These are phyloP conservation scores for Cenopis cana DNA, from an alignment of 2,888 invertebrate species.

Conservation along the genomic window DNA sequence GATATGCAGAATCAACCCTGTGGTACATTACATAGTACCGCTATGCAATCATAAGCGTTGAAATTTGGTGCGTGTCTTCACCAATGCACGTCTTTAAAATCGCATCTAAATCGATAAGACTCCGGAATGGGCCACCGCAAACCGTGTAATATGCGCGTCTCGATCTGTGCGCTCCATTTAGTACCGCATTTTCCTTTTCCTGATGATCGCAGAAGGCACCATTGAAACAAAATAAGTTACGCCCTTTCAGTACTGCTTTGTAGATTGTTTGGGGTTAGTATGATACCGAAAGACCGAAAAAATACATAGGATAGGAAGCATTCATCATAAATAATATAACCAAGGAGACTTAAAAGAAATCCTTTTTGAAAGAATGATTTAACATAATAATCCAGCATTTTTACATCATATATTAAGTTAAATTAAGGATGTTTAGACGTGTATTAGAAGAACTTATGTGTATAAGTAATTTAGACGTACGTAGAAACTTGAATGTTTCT, in stretches of 20 bases:
- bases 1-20: conserved; percentile 57
- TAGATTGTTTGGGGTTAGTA: background rate
- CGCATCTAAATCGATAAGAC: conserved; percentile 64
- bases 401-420: no score
- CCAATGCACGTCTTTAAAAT: conserved; percentile 66
- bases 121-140: conserved; percentile 65
- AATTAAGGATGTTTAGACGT: background rate
- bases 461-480: no score
- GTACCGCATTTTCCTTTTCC: conserved; percentile 45
- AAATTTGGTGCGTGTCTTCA: conserved; percentile 60
- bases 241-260: background rate
- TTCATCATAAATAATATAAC: background rate
- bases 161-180: conserved; percentile 70
- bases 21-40: conserved; percentile 64
- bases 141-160: conserved; percentile 62
- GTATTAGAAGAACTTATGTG: no score
- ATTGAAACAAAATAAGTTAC: background rate
- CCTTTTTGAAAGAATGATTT: no score
- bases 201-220: background rate
- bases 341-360: background rate
- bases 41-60: conserved; percentile 69
- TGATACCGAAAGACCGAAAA: background rate
- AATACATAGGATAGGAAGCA: background rate
- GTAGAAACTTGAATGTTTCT: background rate
- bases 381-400: no score